Conservation (phyloP, 1,140 invertebrate species). For the Drosophila tropicalis region DNA sequence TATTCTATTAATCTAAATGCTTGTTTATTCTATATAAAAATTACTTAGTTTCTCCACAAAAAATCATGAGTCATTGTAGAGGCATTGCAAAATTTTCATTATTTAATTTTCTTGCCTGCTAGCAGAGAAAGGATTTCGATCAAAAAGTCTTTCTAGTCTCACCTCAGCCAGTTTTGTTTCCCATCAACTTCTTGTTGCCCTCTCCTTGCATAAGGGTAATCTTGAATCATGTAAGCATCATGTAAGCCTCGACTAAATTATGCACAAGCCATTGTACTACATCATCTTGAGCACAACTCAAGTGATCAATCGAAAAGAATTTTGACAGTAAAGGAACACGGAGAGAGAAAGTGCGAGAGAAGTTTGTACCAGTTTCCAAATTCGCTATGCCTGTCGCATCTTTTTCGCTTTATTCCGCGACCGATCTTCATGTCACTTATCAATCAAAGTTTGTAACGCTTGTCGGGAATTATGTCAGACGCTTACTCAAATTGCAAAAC, state of each 20-base stretch:
- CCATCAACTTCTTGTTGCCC: slow-evolving; percentile 17
- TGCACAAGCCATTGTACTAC: slow-evolving; percentile 66
- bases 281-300: slow-evolving; percentile 57
- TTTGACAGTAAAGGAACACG: slow-evolving; percentile 61
- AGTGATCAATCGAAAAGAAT: slow-evolving; percentile 70
- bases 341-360: slow-evolving; percentile 28
- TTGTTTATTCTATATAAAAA: too few relatives aligned
- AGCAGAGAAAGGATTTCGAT: background rate
- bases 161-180: slow-evolving; percentile 29
- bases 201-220: slow-evolving; percentile 25
- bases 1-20: too few relatives aligned
- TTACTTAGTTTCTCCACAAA: too few relatives aligned
- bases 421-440: slow-evolving; percentile 69
- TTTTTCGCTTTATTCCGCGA: slow-evolving; percentile 43
- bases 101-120: background rate
- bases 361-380: slow-evolving; percentile 55
- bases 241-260: slow-evolving; percentile 70
- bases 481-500: slow-evolving; percentile 79
- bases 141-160: slow-evolving; percentile 26
- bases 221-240: slow-evolving; percentile 65
- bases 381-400: slow-evolving; percentile 67
- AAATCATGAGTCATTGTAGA: too few relatives aligned
- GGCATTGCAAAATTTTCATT: too few relatives aligned
- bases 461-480: slow-evolving; percentile 83
- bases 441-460: slow-evolving; percentile 82